Conservation (phyloP, 2,888 invertebrate genomes). For the Drosophila eohydei region DNA sequence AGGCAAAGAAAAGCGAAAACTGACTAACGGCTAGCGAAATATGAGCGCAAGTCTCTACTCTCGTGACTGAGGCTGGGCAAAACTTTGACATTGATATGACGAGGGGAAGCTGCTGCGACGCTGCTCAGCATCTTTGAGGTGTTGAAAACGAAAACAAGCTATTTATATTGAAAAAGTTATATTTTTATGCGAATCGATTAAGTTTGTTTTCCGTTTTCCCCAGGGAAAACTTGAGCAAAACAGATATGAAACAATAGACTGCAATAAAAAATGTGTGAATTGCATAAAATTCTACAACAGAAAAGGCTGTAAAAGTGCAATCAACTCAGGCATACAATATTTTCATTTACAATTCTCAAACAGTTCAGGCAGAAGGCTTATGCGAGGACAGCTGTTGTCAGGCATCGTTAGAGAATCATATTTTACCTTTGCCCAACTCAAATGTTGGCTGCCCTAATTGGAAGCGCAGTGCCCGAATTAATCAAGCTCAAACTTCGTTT, state of each 20-base stretch:
- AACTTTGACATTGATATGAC: conserved; percentile 60
- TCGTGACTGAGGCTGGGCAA: conserved; percentile 9
- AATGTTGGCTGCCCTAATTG: conserved; percentile 4
- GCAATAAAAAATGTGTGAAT: conserved; percentile 10
- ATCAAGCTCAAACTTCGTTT: conserved; percentile 6
- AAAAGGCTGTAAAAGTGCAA: conserved; percentile 1
- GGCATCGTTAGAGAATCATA: conserved; percentile 2
- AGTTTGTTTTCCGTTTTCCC: conserved; percentile 11
- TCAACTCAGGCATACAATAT: background rate
- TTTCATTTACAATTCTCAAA: conserved; percentile 9
- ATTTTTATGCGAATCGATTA: conserved; percentile 34
- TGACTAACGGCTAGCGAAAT: conserved; percentile 64
- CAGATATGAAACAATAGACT: background rate
- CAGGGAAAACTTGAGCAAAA: background rate
- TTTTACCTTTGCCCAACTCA: conserved; percentile 7
- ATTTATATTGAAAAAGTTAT: conserved; percentile 26
- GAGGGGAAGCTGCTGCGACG: conserved; percentile 36
- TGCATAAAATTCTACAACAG: background rate
- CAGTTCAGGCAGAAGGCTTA: background rate
- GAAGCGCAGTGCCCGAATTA: conserved; percentile 6
- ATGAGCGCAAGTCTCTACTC: conserved; percentile 40
- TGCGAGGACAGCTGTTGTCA: background rate
- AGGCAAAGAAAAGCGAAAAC: conserved; percentile 74
- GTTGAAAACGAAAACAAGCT: conserved; percentile 25
- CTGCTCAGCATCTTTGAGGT: conserved; percentile 14